Conservation (phyloP, 2,797 vertebrate genomes). For the Macrochelys suwanniensis region DNA sequence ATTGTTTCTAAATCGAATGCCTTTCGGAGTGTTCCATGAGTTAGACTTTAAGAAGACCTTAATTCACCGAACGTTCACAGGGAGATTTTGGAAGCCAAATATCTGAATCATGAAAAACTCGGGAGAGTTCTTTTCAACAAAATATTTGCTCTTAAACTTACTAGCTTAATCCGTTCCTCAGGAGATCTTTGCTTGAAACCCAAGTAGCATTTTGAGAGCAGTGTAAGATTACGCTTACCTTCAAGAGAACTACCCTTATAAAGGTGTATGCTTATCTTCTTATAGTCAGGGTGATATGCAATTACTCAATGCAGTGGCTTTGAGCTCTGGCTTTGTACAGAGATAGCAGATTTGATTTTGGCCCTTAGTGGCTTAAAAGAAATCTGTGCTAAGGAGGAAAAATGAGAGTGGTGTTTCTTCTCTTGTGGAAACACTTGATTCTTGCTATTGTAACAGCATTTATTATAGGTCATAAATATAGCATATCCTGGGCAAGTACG, state of each 20-base stretch:
- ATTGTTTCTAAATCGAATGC: background rate
- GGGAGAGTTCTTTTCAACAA: background rate
- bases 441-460: slow-evolving; percentile 13
- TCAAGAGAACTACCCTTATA: background rate
- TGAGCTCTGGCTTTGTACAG: background rate
- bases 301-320: background rate
- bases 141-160: background rate
- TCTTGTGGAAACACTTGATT: background rate
- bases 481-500: background rate
- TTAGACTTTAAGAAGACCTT: background rate
- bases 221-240: background rate
- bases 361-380: background rate
- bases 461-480: background rate
- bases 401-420: background rate
- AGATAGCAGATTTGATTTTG: background rate
- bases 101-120: background rate
- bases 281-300: background rate
- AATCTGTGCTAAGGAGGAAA: background rate
- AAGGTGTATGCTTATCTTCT: background rate
- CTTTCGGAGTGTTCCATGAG: background rate
- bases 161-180: background rate
- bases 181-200: background rate
- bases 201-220: background rate
- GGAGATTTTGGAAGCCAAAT: background rate
- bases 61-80: background rate